phyloP scores from a whole-genome alignment of 2,797 vertebrate genomes.

The Megalops cyprinoides region DNA sequence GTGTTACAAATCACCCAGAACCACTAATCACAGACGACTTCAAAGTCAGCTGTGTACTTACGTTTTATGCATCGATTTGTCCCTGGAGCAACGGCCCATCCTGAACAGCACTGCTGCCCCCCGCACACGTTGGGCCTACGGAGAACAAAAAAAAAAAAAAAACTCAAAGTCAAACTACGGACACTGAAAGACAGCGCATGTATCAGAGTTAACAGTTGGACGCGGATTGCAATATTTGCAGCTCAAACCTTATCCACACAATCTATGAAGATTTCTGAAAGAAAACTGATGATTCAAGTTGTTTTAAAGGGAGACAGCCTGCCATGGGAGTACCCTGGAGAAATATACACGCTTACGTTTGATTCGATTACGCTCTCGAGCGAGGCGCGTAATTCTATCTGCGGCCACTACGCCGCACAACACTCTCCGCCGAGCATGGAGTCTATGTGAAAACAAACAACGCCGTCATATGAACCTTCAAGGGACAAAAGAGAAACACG shows the following conservation, averaged over 20 bases:
- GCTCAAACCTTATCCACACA: constrained; percentile 31
- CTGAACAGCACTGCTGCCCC: constrained; percentile 92
- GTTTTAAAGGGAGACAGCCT: constrained; percentile 50
- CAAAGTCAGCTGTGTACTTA: constrained; percentile 69
- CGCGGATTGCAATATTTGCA: constrained; percentile 40
- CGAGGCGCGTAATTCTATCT: constrained; percentile 63
- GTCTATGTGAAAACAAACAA: constrained; percentile 61
- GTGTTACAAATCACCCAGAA: neutral
- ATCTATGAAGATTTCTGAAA: constrained; percentile 44
- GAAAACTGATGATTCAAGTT: constrained; percentile 47
- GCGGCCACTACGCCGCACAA: constrained; percentile 46
- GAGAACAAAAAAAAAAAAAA: constrained; percentile 44
- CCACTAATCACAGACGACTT: neutral
- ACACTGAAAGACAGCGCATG: neutral
- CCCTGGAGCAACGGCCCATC: constrained; percentile 87
- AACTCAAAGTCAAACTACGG: constrained; percentile 34
- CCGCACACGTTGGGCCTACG: constrained; percentile 91
- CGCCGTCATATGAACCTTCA: constrained; percentile 59
- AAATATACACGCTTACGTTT: constrained; percentile 60
- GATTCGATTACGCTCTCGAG: constrained; percentile 58
- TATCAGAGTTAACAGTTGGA: constrained; percentile 35
- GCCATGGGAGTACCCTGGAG: constrained; percentile 58
- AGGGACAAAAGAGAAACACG: constrained; percentile 58
- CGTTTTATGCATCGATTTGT: constrained; percentile 93
- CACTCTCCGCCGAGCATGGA: constrained; percentile 47